Percentiles rank a stretch among this genome's conserved stretches.
Conservation (phyloP, 1,140 invertebrate genomes). For the Platorchestia sp. region DNA sequence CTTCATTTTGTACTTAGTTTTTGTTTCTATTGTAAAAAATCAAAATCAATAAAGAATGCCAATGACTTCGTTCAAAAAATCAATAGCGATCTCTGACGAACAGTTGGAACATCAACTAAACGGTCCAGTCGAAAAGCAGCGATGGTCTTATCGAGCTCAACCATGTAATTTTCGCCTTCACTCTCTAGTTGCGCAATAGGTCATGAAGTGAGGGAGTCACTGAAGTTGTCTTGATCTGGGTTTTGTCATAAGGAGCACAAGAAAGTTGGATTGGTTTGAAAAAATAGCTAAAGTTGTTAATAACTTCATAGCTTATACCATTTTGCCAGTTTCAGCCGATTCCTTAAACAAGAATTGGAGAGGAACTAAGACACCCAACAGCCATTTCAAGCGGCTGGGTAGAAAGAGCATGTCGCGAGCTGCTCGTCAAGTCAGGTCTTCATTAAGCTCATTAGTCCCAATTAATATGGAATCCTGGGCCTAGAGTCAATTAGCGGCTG, state of each 20-base stretch:
- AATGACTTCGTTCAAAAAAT: too few species aligned
- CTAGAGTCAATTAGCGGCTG: conserved; percentile 28
- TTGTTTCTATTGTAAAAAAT: too few species aligned
- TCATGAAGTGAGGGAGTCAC: too few species aligned
- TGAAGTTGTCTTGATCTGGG: not conserved
- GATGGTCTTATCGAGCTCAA: too few species aligned
- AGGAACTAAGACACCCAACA: not conserved
- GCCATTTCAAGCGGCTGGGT: not conserved
- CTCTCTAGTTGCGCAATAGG: too few species aligned
- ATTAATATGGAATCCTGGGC: not conserved
- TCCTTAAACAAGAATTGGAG: not conserved
- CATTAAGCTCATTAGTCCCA: conserved; percentile 15
- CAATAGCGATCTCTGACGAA: too few species aligned
- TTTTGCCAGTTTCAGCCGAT: not conserved
- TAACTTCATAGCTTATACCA: not conserved
- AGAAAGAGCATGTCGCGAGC: not conserved
- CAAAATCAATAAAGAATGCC: too few species aligned
- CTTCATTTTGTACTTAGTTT: too few species aligned
- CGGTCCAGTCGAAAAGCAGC: too few species aligned
- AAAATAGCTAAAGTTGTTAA: not conserved
- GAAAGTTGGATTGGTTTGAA: not conserved
- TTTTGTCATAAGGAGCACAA: not conserved
- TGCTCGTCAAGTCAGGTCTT: not conserved
- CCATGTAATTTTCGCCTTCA: too few species aligned
- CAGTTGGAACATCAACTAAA: too few species aligned